Conservation (phyloP, 2,797 vertebrate genomes). For the Urosaurus nigricauda region DNA sequence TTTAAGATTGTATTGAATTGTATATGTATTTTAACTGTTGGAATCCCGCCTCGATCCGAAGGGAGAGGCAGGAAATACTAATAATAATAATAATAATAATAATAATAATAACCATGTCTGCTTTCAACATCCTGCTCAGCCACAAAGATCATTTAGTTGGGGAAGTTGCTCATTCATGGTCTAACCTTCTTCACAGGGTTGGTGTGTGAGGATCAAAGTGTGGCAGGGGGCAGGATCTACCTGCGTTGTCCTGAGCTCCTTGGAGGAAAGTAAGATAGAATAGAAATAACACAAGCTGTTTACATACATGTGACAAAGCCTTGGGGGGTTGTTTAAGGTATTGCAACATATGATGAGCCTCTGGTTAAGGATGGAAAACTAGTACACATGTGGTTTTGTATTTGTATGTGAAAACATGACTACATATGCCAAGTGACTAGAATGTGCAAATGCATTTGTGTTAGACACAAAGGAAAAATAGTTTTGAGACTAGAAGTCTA, state of each 20-base stretch:
- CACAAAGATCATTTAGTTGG: background rate
- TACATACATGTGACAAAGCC: background rate
- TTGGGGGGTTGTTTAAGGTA: background rate
- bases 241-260: background rate
- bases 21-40: no score
- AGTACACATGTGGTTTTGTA: background rate
- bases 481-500: background rate
- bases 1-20: no score
- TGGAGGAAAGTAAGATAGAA: background rate
- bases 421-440: background rate
- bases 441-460: background rate
- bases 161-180: background rate
- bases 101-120: no score
- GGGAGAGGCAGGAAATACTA: no score
- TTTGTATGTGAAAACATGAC: background rate
- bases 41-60: no score
- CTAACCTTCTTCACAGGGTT: background rate
- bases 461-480: background rate
- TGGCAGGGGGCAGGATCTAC: no score
- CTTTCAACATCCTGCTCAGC: background rate
- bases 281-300: background rate
- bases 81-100: no score
- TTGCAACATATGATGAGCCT: background rate
- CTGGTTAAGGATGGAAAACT: background rate
- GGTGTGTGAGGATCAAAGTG: background rate